These are phyloP conservation scores for Illadopsis cleaveri DNA, from an alignment of 2,113 vertebrate species.

Conservation along the genomic window DNA sequence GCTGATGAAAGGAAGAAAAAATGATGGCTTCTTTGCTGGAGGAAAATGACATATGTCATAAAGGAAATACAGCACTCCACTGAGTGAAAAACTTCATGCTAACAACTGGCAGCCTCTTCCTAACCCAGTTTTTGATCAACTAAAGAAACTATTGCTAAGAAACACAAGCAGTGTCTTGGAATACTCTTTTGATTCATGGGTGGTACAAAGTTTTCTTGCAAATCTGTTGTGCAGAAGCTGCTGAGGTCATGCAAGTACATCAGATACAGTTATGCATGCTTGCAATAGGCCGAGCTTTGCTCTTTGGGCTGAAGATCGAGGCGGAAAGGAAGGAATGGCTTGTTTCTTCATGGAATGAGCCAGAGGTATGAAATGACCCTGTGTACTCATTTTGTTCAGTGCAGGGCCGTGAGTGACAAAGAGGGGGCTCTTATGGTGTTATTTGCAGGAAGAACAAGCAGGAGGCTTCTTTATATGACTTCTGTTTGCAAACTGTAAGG, in stretches of 20 bases:
- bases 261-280: not conserved
- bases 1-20: not conserved
- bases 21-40: not conserved
- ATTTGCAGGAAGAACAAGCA: not conserved
- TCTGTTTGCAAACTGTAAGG: not conserved
- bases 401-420: not conserved
- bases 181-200: not conserved
- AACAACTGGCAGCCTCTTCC: not conserved
- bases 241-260: not conserved
- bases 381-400: not conserved
- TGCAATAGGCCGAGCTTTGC: not conserved
- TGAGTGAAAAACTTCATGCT: not conserved
- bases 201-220: not conserved
- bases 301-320: not conserved
- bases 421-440: not conserved
- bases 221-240: not conserved
- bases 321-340: not conserved
- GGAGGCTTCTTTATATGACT: not conserved
- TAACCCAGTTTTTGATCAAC: not conserved
- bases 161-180: not conserved
- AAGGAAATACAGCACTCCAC: not conserved
- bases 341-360: not conserved
- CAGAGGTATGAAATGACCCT: not conserved
- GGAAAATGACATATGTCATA: not conserved
- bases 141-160: not conserved